Percentiles rank a stretch among this genome's conserved stretches.
phyloP scores from a whole-genome alignment of 2,113 vertebrate species.

The Pipra filicauda region DNA sequence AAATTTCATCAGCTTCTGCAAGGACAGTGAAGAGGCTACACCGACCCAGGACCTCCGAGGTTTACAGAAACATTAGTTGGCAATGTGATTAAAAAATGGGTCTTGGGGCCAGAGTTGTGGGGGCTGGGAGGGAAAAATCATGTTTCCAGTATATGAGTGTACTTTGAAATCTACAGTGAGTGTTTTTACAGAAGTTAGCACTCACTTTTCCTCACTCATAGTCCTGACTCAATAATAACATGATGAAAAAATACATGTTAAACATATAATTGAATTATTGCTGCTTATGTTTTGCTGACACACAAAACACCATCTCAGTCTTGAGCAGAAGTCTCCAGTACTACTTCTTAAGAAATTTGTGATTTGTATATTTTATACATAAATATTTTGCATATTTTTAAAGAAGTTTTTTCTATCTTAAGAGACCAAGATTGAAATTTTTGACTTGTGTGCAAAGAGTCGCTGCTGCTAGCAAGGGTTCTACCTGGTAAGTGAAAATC shows the following conservation, averaged over 20 bases:
- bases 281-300: neutral
- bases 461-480: neutral
- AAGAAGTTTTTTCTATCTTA: neutral
- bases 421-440: neutral
- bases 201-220: neutral
- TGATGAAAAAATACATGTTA: neutral
- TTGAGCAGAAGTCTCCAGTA: neutral
- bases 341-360: neutral
- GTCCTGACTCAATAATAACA: neutral
- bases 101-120: neutral
- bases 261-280: neutral
- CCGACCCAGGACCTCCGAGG: neutral
- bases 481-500: neutral
- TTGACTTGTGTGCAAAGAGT: neutral
- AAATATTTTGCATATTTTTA: neutral
- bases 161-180: neutral
- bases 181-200: neutral
- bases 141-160: neutral
- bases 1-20: neutral
- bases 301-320: neutral
- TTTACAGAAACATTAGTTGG: neutral
- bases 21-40: neutral
- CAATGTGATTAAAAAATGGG: neutral
- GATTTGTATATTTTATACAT: neutral
- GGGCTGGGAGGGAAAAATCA: neutral